phyloP scores from a whole-genome alignment of 2,888 invertebrate species.

The Zhengitettix transpicula region DNA sequence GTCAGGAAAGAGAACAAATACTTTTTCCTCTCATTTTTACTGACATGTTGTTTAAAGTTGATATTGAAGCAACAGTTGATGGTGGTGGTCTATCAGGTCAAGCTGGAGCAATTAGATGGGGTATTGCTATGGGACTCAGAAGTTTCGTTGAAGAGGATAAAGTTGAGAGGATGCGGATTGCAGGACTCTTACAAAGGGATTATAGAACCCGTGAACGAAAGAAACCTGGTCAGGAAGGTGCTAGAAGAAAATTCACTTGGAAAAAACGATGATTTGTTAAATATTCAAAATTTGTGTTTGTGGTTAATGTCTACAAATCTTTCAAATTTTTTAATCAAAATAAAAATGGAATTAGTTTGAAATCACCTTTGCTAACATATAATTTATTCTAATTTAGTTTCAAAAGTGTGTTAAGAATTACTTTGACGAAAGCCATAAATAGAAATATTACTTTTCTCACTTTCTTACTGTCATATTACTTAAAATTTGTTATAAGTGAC shows the following conservation, averaged over 20 bases:
- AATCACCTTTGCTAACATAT: too few relatives aligned
- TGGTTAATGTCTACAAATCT: too few relatives aligned
- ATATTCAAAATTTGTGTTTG: neutral
- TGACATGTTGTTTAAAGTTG: slow-evolving; percentile 57
- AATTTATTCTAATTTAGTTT: too few relatives aligned
- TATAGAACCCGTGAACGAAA: slow-evolving; percentile 65
- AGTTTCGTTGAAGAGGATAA: slow-evolving; percentile 64
- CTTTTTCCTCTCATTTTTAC: slow-evolving; percentile 74
- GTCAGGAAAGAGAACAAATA: slow-evolving; percentile 56
- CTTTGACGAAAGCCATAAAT: too few relatives aligned
- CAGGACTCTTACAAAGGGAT: slow-evolving; percentile 74
- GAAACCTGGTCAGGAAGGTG: slow-evolving; percentile 83
- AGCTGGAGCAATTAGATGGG: slow-evolving; percentile 80
- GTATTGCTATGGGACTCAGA: slow-evolving; percentile 64
- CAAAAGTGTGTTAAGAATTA: too few relatives aligned
- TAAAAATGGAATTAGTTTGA: too few relatives aligned
- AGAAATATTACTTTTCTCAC: too few relatives aligned
- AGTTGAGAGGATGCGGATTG: slow-evolving; percentile 75
- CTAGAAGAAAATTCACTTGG: slow-evolving; percentile 85
- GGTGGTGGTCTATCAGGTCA: slow-evolving; percentile 64
- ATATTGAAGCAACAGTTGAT: slow-evolving; percentile 59
- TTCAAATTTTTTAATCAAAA: too few relatives aligned
- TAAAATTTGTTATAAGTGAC: too few relatives aligned
- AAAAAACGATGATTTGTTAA: slow-evolving; percentile 57
- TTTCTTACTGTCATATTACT: too few relatives aligned